Evolutionary conservation across 2,113 vertebrate species (phyloP), one percentile per base, ranked within the genome.

Genomic region (Asarcornis scutulata): DNA sequence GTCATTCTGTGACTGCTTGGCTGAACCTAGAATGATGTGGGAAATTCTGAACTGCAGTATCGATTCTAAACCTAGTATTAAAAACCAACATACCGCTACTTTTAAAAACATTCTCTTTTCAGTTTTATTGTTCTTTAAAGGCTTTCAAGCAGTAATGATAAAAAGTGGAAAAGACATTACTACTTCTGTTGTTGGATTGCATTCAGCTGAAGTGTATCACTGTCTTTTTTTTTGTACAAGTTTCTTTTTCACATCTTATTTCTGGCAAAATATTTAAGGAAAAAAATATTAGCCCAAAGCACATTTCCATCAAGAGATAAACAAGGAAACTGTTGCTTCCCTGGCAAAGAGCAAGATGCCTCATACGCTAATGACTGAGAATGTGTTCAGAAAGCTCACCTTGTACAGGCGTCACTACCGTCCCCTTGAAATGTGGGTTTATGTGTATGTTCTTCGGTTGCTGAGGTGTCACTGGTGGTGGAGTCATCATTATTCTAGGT

Each of bases 371-470:
- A 31, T 40, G 83, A 74, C 86, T 59, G 13, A 48, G 56, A 67
- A 64, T 42, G 29, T 6, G 46, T 26, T 93, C 23, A 64, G 27
- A 87, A 72, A 83, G 79, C 95, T 31, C 95, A 99, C 99, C 99
- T 99, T 99, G 99, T 7, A 98, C 99, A 36, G 99, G 98, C 1
- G 99, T 98, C 76, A 99, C 98, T 32, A 99, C 97, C 0, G 98
- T 98, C 53, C 99, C 99, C 98, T 99, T 99, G 98, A 99, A 99
- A 98, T 99, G 99, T 5, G 99, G 99, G 89, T 99, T 99, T 95
- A 99, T 99, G 96, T 99, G 99, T 85, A 99, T 99, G 95, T 99
- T 99, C 98, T 99, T 99, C 76, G 99, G 98, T 92, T 99, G 98
- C 60, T 98, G 99, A 17, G 96, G 96, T 62, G 98, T 97, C 95